Evolutionary conservation across 2,113 vertebrate species (phyloP), one percentile per base, ranked within the genome.

Genomic region (Oryzias woworae): DNA sequence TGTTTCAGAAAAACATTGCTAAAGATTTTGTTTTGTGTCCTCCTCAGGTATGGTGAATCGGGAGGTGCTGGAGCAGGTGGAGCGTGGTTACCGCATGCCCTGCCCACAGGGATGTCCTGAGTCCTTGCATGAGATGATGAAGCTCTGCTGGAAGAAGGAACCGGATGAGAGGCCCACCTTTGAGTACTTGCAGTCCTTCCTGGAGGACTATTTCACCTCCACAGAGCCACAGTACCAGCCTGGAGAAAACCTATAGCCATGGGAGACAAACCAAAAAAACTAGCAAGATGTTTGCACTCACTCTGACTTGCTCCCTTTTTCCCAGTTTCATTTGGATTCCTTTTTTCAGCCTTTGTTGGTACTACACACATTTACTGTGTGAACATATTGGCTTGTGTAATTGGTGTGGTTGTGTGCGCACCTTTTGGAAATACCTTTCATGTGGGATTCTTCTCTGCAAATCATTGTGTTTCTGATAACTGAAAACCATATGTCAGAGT

Each of bases 191-290:
- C 96, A 98, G 90, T 96, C 95, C 77, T 98, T 97, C 91, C 85
- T 97, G 85, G 96, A 98, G 94, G 96, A 98, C 91, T 97, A 97
- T 71, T 98, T 98, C 88, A 98, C 96, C 79, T 93, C 96, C 87
- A 98, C 96, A 72, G 96, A 98, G 92, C 95, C 96, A 78, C 96
- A 96, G 85, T 98, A 98, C 88, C 96, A 98, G 80, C 96, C 96
- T 57, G 96, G 95, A 83, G 96, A 97, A 87, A 97, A 97, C 92
- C 92, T 98, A 90, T 98, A 96, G 87, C 81, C 83, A 80, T 60
- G 50, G 60, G 28, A 43, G 63, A 62, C 61, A 49, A 4, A 4
- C 5, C 23, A 47, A 20, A 51, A 57, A 41, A 52, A 53, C 53
- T 26, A 4, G 53, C 86, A 88, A 92, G 89, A 36, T 12, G 8